phyloP scores from a whole-genome alignment of 2,113 vertebrate genomes.

The Toxotes jaculatrix region DNA sequence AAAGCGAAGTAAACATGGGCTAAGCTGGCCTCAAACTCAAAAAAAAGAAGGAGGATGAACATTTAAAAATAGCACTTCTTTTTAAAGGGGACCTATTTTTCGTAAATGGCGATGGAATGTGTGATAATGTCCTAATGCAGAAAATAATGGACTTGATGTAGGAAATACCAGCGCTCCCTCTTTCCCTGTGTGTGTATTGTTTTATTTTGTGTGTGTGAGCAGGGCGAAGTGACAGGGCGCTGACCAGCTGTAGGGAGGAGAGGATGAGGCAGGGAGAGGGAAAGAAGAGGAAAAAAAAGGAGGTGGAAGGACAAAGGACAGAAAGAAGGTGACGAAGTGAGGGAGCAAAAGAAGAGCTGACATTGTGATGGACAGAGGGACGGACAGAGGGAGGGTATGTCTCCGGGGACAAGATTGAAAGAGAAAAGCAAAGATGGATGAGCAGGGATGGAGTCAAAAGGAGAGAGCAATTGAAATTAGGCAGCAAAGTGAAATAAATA shows the following conservation, averaged over 20 bases:
- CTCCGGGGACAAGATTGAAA: background rate
- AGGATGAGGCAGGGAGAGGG: constrained; percentile 11
- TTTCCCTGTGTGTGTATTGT: constrained; percentile 9
- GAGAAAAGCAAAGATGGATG: constrained; percentile 48
- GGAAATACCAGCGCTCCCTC: constrained; percentile 10
- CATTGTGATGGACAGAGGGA: constrained; percentile 57
- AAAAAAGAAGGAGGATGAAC: background rate
- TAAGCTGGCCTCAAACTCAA: too few species aligned
- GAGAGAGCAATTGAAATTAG: constrained; percentile 14
- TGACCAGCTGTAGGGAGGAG: constrained; percentile 66
- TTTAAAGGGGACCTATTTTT: background rate
- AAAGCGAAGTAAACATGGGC: too few species aligned
- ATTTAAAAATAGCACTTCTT: background rate
- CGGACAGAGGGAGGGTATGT: constrained; percentile 5
- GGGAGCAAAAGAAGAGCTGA: constrained; percentile 51
- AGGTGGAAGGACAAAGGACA: constrained; percentile 49
- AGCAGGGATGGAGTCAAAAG: background rate
- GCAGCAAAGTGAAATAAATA: constrained; percentile 19
- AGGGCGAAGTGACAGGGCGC: background rate
- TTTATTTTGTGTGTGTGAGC: constrained; percentile 14
- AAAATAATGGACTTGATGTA: background rate
- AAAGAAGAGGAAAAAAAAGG: constrained; percentile 33
- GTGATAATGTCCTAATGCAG: background rate
- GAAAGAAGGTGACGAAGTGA: constrained; percentile 45
- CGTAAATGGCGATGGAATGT: background rate